Base-by-base conservation (phyloP, 92 coral and sea anemone genomes). In the Epizoanthus scotinus region DNA sequence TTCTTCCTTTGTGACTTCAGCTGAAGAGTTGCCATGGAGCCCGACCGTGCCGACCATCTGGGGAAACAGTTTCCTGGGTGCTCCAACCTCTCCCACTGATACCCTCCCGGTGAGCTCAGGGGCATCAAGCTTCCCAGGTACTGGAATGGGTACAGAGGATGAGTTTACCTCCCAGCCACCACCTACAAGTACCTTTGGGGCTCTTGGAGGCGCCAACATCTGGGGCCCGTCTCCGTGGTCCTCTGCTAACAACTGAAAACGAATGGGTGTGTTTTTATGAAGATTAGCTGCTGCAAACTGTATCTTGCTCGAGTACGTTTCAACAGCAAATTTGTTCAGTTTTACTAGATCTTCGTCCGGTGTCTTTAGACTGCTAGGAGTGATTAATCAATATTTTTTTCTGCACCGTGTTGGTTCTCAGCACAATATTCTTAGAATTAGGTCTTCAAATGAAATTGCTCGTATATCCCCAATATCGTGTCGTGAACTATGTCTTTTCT, bases 171-270 rank as follows among this genome's bases (percentile, higher is more conserved):
- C 67, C 13, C 81, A 75, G 81, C 36, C 38, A 24, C 81, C 67
- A 40, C 68, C 81, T 5, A 38, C 81, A 34, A 60, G 81, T 42
- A 57, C 68, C 68, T 75, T 75, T 75, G 56, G 81, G 21, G 0
- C 81, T 40, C 81, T 75, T 67, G 81, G 81, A 21, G 81, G 67
- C 4, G 81, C 47, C 24, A 75, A 67, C 56, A 75, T 75, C 54
- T 75, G 81, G 81, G 68, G 81, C 1, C 81, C 67, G 12, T 58
- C 81, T 75, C 68, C 81, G 1, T 75, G 81, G 81, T 75, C 81
- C 21, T 75, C 81, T 5, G 81, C 81, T 38, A 75, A 75, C 69
- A 75, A 59, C 81, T 75, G 80, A 74, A 18, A 38, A 42, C 8
- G 20, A 75, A 58, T 17, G 29, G 6, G 68, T 59, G 52, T 34